Conservation (phyloP, 2,113 vertebrate genomes). For the Gavialis gangeticus region DNA sequence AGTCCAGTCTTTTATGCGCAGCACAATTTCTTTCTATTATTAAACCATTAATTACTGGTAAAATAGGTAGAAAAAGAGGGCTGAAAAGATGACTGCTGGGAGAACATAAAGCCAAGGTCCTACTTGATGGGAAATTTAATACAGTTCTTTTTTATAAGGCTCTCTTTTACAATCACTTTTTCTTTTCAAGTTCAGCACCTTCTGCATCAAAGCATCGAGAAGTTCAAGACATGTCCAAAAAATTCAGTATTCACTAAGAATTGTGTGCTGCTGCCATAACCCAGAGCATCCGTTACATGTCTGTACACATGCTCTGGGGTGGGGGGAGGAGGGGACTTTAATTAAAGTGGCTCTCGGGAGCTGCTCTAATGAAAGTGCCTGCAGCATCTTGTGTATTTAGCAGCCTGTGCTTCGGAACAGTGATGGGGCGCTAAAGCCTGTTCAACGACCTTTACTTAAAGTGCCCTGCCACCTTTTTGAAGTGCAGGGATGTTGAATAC, state of each 20-base stretch:
- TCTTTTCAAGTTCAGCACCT: not conserved
- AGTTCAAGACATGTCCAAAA: not conserved
- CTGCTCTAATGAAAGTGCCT: no score
- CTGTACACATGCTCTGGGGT: no score
- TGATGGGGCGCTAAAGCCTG: no score
- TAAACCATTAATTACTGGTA: not conserved
- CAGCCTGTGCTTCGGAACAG: no score
- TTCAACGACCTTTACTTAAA: no score
- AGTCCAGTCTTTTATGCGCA: not conserved
- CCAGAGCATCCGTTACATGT: no score
- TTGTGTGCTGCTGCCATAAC: not conserved
- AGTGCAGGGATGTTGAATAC: no score
- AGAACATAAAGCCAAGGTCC: not conserved
- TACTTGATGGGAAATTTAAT: not conserved
- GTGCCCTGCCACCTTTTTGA: no score
- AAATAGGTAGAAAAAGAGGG: not conserved
- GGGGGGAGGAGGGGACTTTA: no score
- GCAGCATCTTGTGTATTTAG: no score
- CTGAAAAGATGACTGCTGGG: not conserved
- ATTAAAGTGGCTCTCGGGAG: no score
- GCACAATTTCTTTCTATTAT: not conserved
- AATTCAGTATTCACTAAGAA: not conserved
- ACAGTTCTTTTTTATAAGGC: not conserved
- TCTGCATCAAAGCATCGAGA: not conserved
- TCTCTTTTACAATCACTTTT: no score